A percentile compares a stretch with the other conserved stretches of the same genome.
Conservation (phyloP, 2,113 vertebrate genomes). For the Coracopsis vasa region DNA sequence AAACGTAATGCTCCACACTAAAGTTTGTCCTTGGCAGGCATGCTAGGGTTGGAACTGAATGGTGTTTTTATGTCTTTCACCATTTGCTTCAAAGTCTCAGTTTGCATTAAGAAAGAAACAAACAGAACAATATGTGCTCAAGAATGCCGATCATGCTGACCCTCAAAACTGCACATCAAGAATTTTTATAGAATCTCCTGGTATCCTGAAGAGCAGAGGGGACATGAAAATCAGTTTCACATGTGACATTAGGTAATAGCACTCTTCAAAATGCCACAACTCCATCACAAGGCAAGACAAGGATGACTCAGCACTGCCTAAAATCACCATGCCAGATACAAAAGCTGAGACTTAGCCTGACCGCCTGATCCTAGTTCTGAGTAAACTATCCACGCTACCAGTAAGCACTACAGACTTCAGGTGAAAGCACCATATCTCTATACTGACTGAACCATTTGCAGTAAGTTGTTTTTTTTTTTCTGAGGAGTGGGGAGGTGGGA, state of each 20-base stretch:
- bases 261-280: neutral
- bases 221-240: neutral
- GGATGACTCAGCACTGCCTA: neutral
- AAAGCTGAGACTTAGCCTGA: neutral
- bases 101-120: neutral
- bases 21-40: neutral
- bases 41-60: neutral
- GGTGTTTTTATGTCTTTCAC: neutral
- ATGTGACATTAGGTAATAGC: neutral
- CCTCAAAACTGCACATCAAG: neutral
- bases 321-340: neutral
- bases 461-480: neutral
- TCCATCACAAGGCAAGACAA: fast-evolving
- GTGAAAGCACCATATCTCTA: neutral
- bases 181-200: neutral
- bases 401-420: neutral
- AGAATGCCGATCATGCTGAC: neutral
- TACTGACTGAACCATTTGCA: neutral
- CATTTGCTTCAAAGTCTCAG: neutral
- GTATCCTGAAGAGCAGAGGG: neutral
- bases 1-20: fast-evolving
- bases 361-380: neutral
- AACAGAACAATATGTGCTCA: neutral
- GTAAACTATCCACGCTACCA: neutral
- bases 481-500: fast-evolving